Base-by-base conservation (phyloP, 2,797 vertebrate genomes). In the Aplochiton taeniatus region DNA sequence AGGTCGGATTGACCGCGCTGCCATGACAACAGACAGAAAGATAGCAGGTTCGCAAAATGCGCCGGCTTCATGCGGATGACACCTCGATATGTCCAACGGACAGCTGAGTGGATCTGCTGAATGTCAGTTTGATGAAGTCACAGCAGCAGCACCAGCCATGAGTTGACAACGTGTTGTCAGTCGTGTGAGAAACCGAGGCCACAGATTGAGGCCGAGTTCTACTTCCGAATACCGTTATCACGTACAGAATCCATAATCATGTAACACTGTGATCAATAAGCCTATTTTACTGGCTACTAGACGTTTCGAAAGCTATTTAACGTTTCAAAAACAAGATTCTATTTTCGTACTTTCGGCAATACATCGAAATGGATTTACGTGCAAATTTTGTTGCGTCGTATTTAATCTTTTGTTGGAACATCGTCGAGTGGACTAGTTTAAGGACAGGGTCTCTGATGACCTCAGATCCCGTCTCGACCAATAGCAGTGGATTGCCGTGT, bases 101-200 rank as follows among this genome's bases (percentile, higher is more conserved):
- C 74, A 65, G 68, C 73, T 19, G 18, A 69, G 44, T 60, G 70
- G 69, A 78, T 58, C 46, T 55, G 55, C 60, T 56, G 43, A 44
- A 46, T 13, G 65, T 61, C 56, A 63, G 43, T 41, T 63, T 63
- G 49, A 73, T 59, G 65, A 18, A 12, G n/a, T 11, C 70, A 45
- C 44, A 43, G 63, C 71, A 68, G 68, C 72, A 56, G 67, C 58
- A 58, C 8, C 4, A 41, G n/a, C 47, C 58, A 6, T 6, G 31
- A 2, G 31, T 31, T 31, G 31, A 31, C 31, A n/a, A n/a, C 6
- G 31, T 31, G 31, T 31, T 31, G 31, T 3, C 31, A 31, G 31
- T 31, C 31, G 31, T 6, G 31, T 68, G 59, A 17, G 61, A 70
- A 58, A 65, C 63, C 52, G 7, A 11, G 8, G 16, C 16, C 16